Base-by-base conservation (phyloP, 2,888 invertebrate species). In the Drosophila putrida region DNA sequence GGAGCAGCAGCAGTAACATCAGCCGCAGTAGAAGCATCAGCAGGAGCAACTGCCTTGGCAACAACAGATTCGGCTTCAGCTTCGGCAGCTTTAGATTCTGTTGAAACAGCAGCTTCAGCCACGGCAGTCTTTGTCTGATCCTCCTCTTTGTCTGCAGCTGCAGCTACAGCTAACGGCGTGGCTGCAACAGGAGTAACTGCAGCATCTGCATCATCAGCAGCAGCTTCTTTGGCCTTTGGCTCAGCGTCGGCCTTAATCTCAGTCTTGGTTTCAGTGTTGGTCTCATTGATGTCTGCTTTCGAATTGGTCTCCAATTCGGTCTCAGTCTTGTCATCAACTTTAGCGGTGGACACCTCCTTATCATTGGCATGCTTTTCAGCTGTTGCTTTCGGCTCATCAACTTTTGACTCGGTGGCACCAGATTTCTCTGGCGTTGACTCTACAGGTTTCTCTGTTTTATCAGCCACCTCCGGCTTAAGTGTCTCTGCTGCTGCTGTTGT, bases 211-310 rank as follows among this genome's bases (percentile, higher is more conserved):
- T 20, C 20, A 20, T 20, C 20, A 20, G 20, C 49, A 20, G 20
- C 60, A 9, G 39, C 27, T 44, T 44, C 44, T 15, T 54, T 54
- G 33, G 33, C 54, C 36, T 6, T 5, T 8, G 33, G 68, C 41
- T 63, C 43, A 8, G 38, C 31, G 20, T 20, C 46, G 6, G 36
- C 31, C 61, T 36, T 54, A 43, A 38, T 44, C 35, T 81, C 83
- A 84, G 84, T 81, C 84, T 86, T 79, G n/a, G n/a, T n/a, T 74
- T 78, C 74, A 9, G 50, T 51, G n/a, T 60, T 73, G 44, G 46
- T 63, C 25, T 47, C 53, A 5, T 28, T 50, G 38, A 15, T 46
- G 15, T 31, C 51, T 66, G 46, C 31, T 35, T 63, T 51, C 10
- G 65, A 43, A 49, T 58, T 65, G 35, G 62, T 43, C 27, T 75